A percentile compares a stretch with the other conserved stretches of the same genome.
Evolutionary conservation across 2,113 vertebrate genomes (phyloP).

Genomic region (Saccopteryx leptura): DNA sequence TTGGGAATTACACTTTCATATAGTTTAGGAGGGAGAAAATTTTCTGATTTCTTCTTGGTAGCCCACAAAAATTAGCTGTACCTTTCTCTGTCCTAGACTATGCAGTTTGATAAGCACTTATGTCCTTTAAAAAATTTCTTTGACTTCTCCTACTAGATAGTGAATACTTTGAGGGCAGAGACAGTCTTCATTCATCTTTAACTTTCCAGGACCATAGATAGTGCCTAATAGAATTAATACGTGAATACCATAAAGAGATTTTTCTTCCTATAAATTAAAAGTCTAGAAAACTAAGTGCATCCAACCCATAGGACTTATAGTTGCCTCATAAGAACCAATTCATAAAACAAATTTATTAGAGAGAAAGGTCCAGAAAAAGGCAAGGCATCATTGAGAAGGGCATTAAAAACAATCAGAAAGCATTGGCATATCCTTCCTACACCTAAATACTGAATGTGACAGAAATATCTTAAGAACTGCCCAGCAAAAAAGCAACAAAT

Average conservation of each 20-base stretch:
- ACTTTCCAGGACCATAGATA: background rate
- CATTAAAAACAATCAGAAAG: conserved; percentile 57
- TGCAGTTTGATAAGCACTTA: conserved; percentile 19
- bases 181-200: conserved; percentile 40
- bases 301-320: background rate
- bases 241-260: conserved; percentile 38
- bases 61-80: background rate
- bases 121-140: background rate
- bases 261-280: background rate
- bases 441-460: conserved; percentile 1
- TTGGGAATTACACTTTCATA: conserved; percentile 27
- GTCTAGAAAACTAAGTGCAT: background rate
- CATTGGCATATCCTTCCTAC: background rate
- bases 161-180: background rate
- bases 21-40: conserved; percentile 26
- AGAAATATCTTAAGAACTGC: conserved; percentile 23
- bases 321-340: conserved; percentile 49
- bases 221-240: background rate
- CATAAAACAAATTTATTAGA: conserved; percentile 12
- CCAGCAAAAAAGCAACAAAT: background rate
- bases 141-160: background rate
- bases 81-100: background rate
- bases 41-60: conserved; percentile 34
- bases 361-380: conserved; percentile 29
- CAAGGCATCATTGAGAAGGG: background rate